Conservation (phyloP, 2,888 invertebrate species). For the Lypha dubia region DNA sequence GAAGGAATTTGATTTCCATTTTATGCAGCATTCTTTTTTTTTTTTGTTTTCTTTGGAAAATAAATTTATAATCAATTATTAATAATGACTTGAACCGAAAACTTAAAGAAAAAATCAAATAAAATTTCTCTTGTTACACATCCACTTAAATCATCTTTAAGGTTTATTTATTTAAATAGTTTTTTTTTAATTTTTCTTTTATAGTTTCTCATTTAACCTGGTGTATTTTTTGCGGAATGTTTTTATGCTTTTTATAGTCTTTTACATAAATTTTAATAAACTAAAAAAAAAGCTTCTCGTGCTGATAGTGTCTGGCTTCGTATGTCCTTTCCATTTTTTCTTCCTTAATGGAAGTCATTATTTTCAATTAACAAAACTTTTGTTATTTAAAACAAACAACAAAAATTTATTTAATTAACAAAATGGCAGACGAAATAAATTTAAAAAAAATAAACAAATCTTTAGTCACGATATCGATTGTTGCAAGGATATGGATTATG, state of each 20-base stretch:
- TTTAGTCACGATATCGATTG: no score
- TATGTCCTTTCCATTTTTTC: conserved; percentile 18
- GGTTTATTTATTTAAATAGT: not conserved
- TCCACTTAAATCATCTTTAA: not conserved
- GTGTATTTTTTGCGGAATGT: not conserved
- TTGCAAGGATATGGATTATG: no score
- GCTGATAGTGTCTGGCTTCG: conserved; percentile 45
- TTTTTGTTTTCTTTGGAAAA: no score
- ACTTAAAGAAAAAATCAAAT: not conserved
- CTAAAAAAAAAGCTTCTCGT: conserved; percentile 5
- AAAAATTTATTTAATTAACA: conserved; percentile 47
- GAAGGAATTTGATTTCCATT: not conserved
- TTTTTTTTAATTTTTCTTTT: not conserved
- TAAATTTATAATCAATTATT: conserved; percentile 2
- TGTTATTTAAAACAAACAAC: conserved; percentile 24
- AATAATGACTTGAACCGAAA: conserved; percentile 16
- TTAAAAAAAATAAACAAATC: not conserved
- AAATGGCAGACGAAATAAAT: conserved; percentile 27
- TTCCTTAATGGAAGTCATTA: conserved; percentile 69
- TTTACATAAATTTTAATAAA: conserved; percentile 63
- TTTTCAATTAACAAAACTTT: conserved; percentile 72
- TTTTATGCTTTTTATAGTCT: conserved; percentile 20
- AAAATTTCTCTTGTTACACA: not conserved
- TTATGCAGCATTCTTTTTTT: not conserved
- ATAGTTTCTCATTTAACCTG: conserved; percentile 1